Percentiles rank a stretch among this genome's conserved stretches.
Conservation (phyloP, 2,888 invertebrate species). For the Erpobdella octoculata region DNA sequence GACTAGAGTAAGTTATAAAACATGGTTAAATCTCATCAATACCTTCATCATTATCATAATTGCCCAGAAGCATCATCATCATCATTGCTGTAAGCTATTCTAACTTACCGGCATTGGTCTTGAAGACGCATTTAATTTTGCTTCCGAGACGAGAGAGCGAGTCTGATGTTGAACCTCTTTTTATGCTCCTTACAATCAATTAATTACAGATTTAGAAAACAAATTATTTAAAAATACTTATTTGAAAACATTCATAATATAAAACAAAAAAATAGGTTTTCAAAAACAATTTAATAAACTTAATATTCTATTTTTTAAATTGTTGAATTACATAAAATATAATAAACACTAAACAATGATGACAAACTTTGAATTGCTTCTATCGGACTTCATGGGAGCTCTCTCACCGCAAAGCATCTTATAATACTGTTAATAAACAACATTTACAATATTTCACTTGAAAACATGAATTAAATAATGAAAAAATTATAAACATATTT, state of each 20-base stretch:
- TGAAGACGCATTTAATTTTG: slow-evolving; percentile 61
- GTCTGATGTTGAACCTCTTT: slow-evolving; percentile 17
- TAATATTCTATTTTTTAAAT: too few relatives aligned
- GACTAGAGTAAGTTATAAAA: too few relatives aligned
- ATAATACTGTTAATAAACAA: slow-evolving; percentile 60
- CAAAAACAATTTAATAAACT: too few relatives aligned
- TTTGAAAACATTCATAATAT: too few relatives aligned
- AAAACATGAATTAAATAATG: neutral
- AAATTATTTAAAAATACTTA: too few relatives aligned
- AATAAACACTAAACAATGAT: neutral
- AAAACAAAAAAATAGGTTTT: too few relatives aligned
- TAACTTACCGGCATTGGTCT: slow-evolving; percentile 41
- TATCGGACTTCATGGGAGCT: slow-evolving; percentile 56
- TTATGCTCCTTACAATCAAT: too few relatives aligned
- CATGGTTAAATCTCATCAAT: too few relatives aligned
- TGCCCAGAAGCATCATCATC: neutral
- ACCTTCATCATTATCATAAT: neutral
- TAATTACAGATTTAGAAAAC: neutral
- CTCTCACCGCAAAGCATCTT: slow-evolving; percentile 64
- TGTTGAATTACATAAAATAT: too few relatives aligned
- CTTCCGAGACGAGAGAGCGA: slow-evolving; percentile 56
- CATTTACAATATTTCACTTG: neutral
- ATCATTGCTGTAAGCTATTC: neutral
- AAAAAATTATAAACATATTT: neutral
- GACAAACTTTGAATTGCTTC: slow-evolving; percentile 43